A percentile compares a stretch with the other conserved stretches of the same genome.
Conservation (phyloP, 2,888 invertebrate genomes). For the Clivina fossor region DNA sequence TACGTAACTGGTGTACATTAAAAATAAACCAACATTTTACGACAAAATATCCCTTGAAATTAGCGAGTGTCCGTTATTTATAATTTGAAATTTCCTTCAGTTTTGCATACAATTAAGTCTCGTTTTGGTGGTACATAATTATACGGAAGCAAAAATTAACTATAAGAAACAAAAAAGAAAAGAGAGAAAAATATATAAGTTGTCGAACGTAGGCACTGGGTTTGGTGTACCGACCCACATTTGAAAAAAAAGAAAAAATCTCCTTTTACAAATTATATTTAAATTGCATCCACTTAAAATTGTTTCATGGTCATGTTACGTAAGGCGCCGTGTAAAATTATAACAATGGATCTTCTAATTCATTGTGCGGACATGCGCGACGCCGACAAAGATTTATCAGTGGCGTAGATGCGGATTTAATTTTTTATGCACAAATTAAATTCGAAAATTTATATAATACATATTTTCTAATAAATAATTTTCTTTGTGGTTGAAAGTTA, state of each 20-base stretch:
- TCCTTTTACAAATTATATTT: slow-evolving; percentile 26
- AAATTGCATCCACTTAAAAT: slow-evolving; percentile 29
- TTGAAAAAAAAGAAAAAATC: slow-evolving; percentile 15
- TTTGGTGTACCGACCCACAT: slow-evolving; percentile 31
- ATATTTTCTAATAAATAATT: no score
- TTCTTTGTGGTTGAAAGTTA: background rate
- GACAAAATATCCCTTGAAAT: no score
- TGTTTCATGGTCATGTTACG: slow-evolving; percentile 32
- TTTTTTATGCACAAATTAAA: background rate
- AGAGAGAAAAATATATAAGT: no score
- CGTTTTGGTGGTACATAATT: no score
- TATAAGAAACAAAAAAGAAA: no score
- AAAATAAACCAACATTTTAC: no score
- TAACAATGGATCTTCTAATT: slow-evolving; percentile 32
- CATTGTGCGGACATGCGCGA: slow-evolving; percentile 19
- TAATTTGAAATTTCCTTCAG: no score
- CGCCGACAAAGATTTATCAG: slow-evolving; percentile 1
- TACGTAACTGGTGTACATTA: no score
- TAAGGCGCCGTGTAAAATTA: slow-evolving; percentile 27
- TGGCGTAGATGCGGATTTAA: background rate
- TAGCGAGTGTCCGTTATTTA: no score
- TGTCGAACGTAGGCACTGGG: slow-evolving; percentile 9
- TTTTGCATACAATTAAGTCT: no score
- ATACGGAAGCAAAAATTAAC: no score
- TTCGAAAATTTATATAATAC: no score